Base-by-base conservation (phyloP, 2,888 invertebrate genomes). In the Sarcophaga rosellei region DNA sequence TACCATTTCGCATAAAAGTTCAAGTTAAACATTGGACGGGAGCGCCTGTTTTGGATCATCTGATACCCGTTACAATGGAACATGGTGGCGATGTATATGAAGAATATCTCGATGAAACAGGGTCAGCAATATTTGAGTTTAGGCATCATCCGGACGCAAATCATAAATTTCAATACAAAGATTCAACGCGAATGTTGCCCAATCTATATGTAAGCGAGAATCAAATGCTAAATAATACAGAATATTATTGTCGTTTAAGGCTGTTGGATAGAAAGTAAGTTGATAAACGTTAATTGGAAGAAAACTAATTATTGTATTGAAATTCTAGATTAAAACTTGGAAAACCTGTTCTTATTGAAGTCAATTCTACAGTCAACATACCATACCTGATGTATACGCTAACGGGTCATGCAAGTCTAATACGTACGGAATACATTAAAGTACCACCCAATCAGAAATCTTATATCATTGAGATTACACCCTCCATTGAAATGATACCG, bases 1-100 rank as follows among this genome's bases (percentile, higher is more conserved):
- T 98, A 72, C 96, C 96, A 87, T 98, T 97, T 91, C 96, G 95
- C 23, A 96, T 97, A 70, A 97, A 96, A 95, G 92, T 96, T 23
- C 95, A 95, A 94, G 93, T 96, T 0, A 93, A 95, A 0, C 94
- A 95, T 89, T 95, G 96, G 90, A 96, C 96, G 92, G 95, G 95
- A 61, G 94, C 94, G 6, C 95, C 96, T 0, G 94, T 96, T 10
- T 93, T 93, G 86, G 94, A 95, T 84, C 94, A 94, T 20, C 93
- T n/a, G 6, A 69, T 20, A 3, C 62, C 78, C 10, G 53, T 70
- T 20, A 53, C 35, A 10, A 63, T 79, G 63, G 17, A 53, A 20
- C 47, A 70, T 62, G 20, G 25, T 1, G n/a, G 12, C 5, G 17
- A 62, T 12, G 47, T 21, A 6, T 79, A 79, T 70, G 53, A n/a